Percentiles rank a stretch among this genome's conserved stretches.
Conservation (phyloP, 2,113 vertebrate genomes). For the Urocynchramus pylzowi region DNA sequence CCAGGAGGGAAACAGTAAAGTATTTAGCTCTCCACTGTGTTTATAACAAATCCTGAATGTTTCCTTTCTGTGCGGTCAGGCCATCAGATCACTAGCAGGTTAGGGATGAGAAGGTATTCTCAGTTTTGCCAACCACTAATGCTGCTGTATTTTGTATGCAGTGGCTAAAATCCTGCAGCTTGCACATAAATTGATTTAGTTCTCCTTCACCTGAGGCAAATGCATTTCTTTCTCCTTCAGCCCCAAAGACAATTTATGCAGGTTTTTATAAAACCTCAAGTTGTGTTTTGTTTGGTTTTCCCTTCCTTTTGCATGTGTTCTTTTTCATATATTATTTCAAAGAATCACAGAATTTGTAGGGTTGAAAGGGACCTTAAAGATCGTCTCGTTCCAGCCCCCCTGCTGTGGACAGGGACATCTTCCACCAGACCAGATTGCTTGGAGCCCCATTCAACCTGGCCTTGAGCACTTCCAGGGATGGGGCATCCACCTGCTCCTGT, state of each 20-base stretch:
- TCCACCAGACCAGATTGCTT: not conserved
- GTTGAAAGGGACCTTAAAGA: not conserved
- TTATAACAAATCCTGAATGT: not conserved
- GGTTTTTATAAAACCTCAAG: not conserved
- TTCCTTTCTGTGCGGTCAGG: not conserved
- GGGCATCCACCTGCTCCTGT: not conserved
- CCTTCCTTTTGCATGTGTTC: not conserved
- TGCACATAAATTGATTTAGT: not conserved
- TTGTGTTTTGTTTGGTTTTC: not conserved
- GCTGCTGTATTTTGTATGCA: not conserved
- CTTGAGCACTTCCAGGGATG: not conserved
- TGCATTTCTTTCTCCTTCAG: not conserved
- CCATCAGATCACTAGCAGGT: not conserved
- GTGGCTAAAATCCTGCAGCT: not conserved
- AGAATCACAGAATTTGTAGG: not conserved
- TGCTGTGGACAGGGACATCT: not conserved
- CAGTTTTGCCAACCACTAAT: not conserved
- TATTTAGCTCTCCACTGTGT: accelerated
- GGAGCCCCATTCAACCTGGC: no score
- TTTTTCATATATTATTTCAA: not conserved
- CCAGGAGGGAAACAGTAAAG: accelerated
- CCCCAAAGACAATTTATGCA: not conserved
- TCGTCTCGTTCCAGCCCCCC: accelerated
- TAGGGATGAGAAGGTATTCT: not conserved
- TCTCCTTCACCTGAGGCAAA: not conserved